Evolutionary conservation across 2,113 vertebrate genomes (phyloP).

Genomic region (Mastomys natalensis): DNA sequence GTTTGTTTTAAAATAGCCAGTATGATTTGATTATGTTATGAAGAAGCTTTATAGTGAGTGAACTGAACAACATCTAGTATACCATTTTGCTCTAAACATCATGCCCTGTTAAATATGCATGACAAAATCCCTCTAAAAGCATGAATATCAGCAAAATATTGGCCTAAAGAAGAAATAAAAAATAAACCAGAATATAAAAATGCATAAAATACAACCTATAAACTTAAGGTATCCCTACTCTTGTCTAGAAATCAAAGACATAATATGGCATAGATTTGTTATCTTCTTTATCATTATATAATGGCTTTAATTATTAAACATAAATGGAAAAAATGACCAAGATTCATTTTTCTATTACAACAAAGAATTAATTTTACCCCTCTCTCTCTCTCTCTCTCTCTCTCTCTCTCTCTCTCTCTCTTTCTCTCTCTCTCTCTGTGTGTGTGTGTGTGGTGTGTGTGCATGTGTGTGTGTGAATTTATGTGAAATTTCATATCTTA

Average conservation of each 20-base stretch:
- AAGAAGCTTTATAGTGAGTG: background rate
- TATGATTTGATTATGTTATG: background rate
- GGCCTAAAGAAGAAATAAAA: background rate
- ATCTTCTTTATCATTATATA: background rate
- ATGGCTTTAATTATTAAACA: background rate
- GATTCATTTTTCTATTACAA: background rate
- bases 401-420: too few species aligned
- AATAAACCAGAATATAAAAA: background rate
- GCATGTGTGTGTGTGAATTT: too few species aligned
- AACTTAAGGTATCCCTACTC: background rate
- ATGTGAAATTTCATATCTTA: background rate
- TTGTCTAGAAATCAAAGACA: background rate
- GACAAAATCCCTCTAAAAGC: background rate
- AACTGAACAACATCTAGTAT: accelerated
- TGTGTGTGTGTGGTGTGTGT: too few species aligned
- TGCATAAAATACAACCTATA: background rate
- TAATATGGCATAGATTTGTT: background rate
- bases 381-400: too few species aligned
- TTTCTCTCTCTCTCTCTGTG: too few species aligned
- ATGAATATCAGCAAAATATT: background rate
- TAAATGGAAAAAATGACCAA: background rate
- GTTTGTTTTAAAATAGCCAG: background rate
- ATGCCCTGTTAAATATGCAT: background rate
- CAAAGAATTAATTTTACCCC: background rate
- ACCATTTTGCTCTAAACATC: background rate